These are phyloP conservation scores for Phenganax subtilis DNA, from an alignment of 92 coral and sea anemone genomes.

Conservation along the genomic window DNA sequence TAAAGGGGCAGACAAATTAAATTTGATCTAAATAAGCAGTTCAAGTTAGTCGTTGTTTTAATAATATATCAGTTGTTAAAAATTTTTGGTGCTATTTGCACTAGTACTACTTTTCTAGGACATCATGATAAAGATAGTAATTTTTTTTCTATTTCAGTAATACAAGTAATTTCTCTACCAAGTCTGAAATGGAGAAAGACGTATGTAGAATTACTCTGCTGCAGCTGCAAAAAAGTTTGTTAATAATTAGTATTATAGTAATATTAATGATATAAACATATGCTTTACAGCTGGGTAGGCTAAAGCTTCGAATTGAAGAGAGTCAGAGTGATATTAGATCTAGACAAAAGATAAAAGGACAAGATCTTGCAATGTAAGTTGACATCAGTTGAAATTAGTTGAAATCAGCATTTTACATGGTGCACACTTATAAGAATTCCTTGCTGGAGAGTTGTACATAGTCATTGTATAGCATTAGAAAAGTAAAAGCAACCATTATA, in stretches of 20 bases:
- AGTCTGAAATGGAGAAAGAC: slow-evolving; percentile 23
- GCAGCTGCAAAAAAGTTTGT: background rate
- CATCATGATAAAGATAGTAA: background rate
- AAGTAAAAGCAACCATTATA: too few species aligned
- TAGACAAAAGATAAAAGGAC: slow-evolving; percentile 15
- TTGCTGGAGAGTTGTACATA: too few species aligned
- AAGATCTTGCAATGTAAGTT: background rate
- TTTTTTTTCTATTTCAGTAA: background rate
- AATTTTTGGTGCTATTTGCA: background rate
- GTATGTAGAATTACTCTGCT: slow-evolving; percentile 2
- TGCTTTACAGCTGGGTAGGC: slow-evolving; percentile 62
- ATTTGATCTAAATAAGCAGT: background rate
- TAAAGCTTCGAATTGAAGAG: slow-evolving; percentile 83
- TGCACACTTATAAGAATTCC: too few species aligned
- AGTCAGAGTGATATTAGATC: slow-evolving; percentile 64
- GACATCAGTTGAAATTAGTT: background rate
- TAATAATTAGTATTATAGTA: background rate
- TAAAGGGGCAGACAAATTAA: background rate
- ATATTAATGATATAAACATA: background rate
- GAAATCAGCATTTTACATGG: too few species aligned
- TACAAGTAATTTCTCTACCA: slow-evolving; percentile 7
- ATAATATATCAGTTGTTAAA: background rate
- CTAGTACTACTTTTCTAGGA: background rate
- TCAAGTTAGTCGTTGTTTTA: background rate
- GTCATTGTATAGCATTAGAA: too few species aligned